These are phyloP conservation scores for Furcula furcula DNA, from an alignment of 2,888 invertebrate species.

Conservation along the genomic window DNA sequence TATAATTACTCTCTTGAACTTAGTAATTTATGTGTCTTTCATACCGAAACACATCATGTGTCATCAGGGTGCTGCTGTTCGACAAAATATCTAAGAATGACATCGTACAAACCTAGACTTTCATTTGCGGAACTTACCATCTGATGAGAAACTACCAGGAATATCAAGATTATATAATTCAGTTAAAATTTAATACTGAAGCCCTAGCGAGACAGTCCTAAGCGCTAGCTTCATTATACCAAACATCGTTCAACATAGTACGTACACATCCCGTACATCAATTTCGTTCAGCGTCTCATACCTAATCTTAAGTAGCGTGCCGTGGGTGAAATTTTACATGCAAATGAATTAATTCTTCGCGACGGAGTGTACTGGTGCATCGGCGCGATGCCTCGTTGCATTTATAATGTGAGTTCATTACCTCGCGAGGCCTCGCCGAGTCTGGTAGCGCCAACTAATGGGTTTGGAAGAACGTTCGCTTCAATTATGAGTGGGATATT, in stretches of 20 bases:
- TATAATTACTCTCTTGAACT: no score
- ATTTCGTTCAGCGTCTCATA: conserved; percentile 37
- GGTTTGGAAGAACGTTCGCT: conserved; percentile 75
- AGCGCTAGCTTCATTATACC: no score
- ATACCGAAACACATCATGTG: no score
- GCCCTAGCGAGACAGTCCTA: no score
- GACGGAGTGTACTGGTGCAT: conserved; percentile 66
- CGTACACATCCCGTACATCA: conserved; percentile 4
- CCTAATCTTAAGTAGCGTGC: conserved; percentile 61
- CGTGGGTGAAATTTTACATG: conserved; percentile 75
- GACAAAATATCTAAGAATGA: no score
- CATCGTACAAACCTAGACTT: no score
- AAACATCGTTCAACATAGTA: not conserved
- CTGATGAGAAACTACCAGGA: no score
- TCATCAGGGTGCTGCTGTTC: no score
- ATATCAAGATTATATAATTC: no score
- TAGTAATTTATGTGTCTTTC: no score
- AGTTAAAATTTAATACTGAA: no score
- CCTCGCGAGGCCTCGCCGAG: conserved; percentile 59
- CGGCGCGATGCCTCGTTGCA: conserved; percentile 76
- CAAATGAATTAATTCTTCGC: conserved; percentile 81
- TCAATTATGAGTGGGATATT: conserved; percentile 76
- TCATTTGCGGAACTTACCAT: no score
- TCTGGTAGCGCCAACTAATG: conserved; percentile 64
- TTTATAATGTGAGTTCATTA: conserved; percentile 81